Evolutionary conservation across 1,140 invertebrate genomes (phyloP).

Genomic region (Delia radicum): DNA sequence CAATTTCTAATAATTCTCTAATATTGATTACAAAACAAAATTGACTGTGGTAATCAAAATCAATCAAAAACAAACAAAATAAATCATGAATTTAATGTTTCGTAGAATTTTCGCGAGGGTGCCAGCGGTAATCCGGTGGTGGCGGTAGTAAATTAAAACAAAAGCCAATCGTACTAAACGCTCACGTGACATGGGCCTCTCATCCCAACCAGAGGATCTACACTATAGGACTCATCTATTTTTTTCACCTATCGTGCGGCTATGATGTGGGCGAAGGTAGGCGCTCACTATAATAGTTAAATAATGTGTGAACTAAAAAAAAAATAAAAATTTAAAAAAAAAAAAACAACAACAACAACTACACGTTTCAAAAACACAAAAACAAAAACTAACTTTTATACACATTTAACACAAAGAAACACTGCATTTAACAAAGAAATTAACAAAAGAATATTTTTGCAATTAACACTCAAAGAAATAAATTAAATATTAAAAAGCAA

Average conservation of each 20-base stretch:
- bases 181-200: conserved; percentile 64
- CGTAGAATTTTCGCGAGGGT: conserved; percentile 77
- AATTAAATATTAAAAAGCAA: background rate
- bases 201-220: conserved; percentile 71
- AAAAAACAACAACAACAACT: background rate
- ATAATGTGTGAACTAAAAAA: too few species aligned
- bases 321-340: background rate
- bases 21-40: too few species aligned
- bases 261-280: conserved; percentile 58
- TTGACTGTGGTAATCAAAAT: too few species aligned
- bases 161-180: conserved; percentile 62
- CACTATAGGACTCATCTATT: conserved; percentile 81
- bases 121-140: conserved; percentile 65
- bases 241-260: conserved; percentile 68
- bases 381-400: too few species aligned
- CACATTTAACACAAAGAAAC: background rate
- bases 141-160: conserved; percentile 60
- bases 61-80: too few species aligned
- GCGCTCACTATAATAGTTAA: conserved; percentile 17
- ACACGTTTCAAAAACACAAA: background rate
- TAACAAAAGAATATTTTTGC: background rate
- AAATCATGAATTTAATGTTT: conserved; percentile 84
- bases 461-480: background rate
- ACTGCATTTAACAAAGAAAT: background rate
- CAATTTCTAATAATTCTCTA: too few species aligned